Evolutionary conservation across 2,113 vertebrate species (phyloP), one percentile per base, ranked within the genome.

Genomic region (Gasterosteus nipponicus): DNA sequence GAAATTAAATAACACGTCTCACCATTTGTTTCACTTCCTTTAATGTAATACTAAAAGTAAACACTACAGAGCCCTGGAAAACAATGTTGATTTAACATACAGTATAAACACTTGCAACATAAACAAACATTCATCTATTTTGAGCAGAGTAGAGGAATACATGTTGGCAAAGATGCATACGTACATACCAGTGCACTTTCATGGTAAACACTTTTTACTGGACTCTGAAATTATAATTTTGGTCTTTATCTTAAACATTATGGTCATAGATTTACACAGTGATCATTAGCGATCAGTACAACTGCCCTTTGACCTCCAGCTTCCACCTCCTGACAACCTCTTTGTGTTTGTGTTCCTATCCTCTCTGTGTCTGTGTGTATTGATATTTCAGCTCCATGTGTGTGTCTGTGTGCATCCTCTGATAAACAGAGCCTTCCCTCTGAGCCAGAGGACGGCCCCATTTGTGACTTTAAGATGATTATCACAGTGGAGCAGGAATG

Each of bases 371-470:
- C 18, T 22, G 49, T 53, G 22, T 56, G 53, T 56, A 58, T 41
- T 73, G 56, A 64, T 16, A 38, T 73, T 46, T 61, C 10, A 53
- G 62, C 42, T 38, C 1, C 7, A 5, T 69, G 46, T 57, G 42
- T 44, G 10, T 68, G 31, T 83, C 9, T 82, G 65, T 82, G 58
- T 86, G 63, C 60, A 64, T 82, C 64, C 74, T 80, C 71, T 84
- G 76, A 77, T 86, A 88, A 88, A 90, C 87, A 90, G 35, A 69
- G 78, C 83, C 79, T 72, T 85, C 83, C 88, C 82, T 81, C 58
- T 51, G 63, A 78, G 81, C 53, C 22, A 47, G 69, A 69, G 68
- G 62, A 66, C 16, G 66, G 60, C 58, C 82, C 82, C 1, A 1
- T 61, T 62, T 82, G 76, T 84, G 75, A 73, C 86, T 85, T 63